These are phyloP conservation scores for Amiota minor DNA, from an alignment of 2,888 invertebrate genomes.

Conservation along the genomic window DNA sequence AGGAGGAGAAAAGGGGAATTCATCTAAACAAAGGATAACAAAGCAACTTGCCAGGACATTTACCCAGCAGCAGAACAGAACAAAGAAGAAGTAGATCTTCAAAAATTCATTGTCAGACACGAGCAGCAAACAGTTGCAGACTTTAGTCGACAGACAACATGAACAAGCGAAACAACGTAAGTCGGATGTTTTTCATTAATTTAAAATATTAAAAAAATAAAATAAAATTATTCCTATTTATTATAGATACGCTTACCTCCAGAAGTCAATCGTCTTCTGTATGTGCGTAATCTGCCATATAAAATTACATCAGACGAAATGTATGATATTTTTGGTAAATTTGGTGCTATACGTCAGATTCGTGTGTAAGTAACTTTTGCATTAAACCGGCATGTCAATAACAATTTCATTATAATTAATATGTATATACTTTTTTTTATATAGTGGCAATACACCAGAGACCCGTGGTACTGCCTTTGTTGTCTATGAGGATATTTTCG, in stretches of 20 bases:
- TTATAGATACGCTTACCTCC: slow-evolving; percentile 95
- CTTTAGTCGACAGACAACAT: slow-evolving; percentile 43
- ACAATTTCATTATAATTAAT: not conserved
- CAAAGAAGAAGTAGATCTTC: slow-evolving; percentile 30
- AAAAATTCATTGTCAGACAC: slow-evolving; percentile 29
- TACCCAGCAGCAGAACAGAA: slow-evolving; percentile 59
- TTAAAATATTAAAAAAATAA: slow-evolving; percentile 40
- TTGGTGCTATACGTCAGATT: slow-evolving; percentile 98
- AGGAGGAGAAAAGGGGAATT: not conserved
- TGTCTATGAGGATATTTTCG: slow-evolving; percentile 99
- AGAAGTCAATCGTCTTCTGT: slow-evolving; percentile 97
- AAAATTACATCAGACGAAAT: slow-evolving; percentile 99
- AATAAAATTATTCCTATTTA: too few relatives aligned
- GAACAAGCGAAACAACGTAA: slow-evolving; percentile 73
- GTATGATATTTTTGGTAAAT: slow-evolving; percentile 99
- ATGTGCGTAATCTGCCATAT: slow-evolving; percentile 97
- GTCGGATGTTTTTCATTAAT: slow-evolving; percentile 39
- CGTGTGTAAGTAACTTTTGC: slow-evolving; percentile 84
- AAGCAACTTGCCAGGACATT: slow-evolving; percentile 55
- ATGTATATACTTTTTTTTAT: slow-evolving; percentile 8
- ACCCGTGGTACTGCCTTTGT: slow-evolving; percentile 99
- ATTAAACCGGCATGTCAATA: not conserved
- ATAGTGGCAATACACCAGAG: slow-evolving; percentile 95
- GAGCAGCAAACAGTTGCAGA: not conserved
- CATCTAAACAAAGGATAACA: slow-evolving; percentile 61